phyloP scores from a whole-genome alignment of 1,140 invertebrate genomes.

The Hylaeus anthracinus region DNA sequence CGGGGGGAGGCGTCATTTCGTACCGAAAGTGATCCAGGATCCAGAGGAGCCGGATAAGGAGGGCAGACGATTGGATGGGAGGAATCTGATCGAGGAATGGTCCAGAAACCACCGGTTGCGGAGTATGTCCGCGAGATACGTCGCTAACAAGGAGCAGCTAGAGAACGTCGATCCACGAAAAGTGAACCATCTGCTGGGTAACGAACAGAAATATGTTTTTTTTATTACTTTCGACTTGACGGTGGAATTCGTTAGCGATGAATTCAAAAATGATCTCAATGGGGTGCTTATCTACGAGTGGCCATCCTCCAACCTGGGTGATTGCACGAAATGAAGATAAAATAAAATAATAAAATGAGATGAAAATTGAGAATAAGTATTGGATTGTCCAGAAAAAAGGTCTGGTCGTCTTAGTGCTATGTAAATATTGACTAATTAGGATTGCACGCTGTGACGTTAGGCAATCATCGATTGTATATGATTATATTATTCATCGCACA shows the following conservation, averaged over 20 bases:
- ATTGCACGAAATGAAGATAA: too few relatives aligned
- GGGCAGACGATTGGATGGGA: constrained; percentile 84
- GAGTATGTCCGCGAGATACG: constrained; percentile 82
- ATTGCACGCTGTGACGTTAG: neutral
- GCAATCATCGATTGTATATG: neutral
- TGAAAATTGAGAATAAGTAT: too few relatives aligned
- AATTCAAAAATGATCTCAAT: neutral
- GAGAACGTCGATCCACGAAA: constrained; percentile 82
- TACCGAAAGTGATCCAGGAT: constrained; percentile 83
- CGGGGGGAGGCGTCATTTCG: constrained; percentile 87
- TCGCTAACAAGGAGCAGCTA: constrained; percentile 85
- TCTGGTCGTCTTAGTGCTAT: neutral
- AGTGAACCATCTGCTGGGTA: constrained; percentile 88
- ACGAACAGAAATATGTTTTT: constrained; percentile 8
- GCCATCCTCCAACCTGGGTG: too few relatives aligned
- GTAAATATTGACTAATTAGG: neutral
- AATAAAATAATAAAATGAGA: too few relatives aligned
- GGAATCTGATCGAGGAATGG: constrained; percentile 89
- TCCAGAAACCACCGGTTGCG: constrained; percentile 83
- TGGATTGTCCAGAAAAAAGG: too few relatives aligned
- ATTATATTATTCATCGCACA: constrained; percentile 23
- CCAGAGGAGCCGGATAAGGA: constrained; percentile 83
- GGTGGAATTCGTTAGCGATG: neutral
- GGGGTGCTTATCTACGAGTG: too few relatives aligned
- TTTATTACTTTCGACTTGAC: neutral